phyloP scores from a whole-genome alignment of 2,888 invertebrate species.

The Lycia hirtaria region DNA sequence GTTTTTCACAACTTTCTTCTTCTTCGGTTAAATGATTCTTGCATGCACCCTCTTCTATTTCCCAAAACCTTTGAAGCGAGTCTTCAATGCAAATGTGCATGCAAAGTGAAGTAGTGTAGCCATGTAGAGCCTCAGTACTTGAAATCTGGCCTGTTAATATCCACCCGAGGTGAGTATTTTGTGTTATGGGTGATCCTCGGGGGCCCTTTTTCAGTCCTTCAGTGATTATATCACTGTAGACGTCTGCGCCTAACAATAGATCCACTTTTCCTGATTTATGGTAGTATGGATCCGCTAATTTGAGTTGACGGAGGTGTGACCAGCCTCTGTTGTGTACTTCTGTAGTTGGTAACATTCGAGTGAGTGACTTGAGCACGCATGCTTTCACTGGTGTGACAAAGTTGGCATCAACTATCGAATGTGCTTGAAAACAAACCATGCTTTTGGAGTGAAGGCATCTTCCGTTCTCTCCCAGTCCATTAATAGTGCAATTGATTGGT shows the following conservation, averaged over 20 bases:
- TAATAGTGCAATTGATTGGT: constrained; percentile 6
- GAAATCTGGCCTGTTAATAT: not conserved
- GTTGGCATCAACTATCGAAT: not conserved
- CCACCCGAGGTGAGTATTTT: not conserved
- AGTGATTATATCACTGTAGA: not conserved
- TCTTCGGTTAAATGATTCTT: not conserved
- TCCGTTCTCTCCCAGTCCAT: constrained; percentile 4
- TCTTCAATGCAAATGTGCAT: not conserved
- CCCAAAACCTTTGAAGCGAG: too few relatives aligned
- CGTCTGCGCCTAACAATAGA: not conserved
- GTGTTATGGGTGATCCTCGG: not conserved
- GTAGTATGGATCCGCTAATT: not conserved
- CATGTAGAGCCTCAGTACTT: not conserved
- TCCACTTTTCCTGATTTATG: not conserved
- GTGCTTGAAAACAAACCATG: constrained; percentile 3
- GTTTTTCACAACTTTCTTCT: not conserved
- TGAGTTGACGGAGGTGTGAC: not conserved
- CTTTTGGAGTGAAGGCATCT: constrained; percentile 2
- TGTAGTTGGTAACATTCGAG: constrained; percentile 5
- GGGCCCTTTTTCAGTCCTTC: not conserved
- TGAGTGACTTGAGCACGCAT: constrained; percentile 3
- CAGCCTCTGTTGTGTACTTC: not conserved
- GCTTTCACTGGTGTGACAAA: not conserved
- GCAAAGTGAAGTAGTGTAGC: constrained; percentile 1
- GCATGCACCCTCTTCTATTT: not conserved